Evolutionary conservation across 2,113 vertebrate species (phyloP).

Genomic region (Lota lota): DNA sequence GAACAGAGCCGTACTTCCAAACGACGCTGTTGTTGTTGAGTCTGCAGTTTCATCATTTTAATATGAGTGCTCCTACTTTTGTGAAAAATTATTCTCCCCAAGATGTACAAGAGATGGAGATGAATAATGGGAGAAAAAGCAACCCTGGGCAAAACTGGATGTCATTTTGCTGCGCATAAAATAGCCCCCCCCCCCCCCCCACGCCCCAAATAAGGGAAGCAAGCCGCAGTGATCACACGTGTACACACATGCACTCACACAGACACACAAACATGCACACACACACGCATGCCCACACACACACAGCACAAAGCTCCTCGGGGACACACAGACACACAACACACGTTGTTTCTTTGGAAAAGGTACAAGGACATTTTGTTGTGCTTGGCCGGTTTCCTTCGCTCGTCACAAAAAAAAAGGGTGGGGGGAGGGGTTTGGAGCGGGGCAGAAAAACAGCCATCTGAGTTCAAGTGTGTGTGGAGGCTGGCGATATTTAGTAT

Average conservation of each 20-base stretch:
- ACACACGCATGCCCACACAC: too few relatives aligned
- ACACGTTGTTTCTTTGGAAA: background rate
- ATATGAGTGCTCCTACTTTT: background rate
- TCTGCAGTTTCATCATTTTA: background rate
- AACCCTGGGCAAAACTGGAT: background rate
- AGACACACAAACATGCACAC: too few relatives aligned
- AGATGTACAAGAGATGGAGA: background rate
- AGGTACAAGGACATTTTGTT: slow-evolving; percentile 2
- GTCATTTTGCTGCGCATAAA: background rate
- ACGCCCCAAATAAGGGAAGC: background rate
- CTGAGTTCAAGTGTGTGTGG: background rate
- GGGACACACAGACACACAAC: too few relatives aligned
- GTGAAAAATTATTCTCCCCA: background rate
- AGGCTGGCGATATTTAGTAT: background rate
- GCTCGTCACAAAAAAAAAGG: background rate
- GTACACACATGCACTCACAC: too few relatives aligned
- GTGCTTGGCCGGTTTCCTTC: background rate
- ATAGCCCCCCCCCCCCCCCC: background rate
- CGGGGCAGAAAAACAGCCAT: background rate
- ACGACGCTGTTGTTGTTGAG: background rate
- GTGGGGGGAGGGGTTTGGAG: too few relatives aligned
- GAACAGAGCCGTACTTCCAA: too few relatives aligned
- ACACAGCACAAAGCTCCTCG: too few relatives aligned
- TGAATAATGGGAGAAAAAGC: background rate
- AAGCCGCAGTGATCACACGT: background rate